Evolutionary conservation across 2,888 invertebrate species (phyloP).

Genomic region (Erebia aethiops): DNA sequence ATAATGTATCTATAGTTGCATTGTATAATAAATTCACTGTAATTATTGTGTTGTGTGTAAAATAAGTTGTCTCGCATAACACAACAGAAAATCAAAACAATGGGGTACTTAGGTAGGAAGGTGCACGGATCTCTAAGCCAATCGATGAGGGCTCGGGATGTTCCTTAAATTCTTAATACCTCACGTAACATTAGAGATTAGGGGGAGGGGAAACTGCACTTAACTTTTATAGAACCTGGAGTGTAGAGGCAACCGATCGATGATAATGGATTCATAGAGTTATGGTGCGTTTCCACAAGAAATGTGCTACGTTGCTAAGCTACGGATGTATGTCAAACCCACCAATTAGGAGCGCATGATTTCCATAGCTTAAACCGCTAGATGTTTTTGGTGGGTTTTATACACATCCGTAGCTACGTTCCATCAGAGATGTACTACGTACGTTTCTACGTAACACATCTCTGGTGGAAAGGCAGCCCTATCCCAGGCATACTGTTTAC

Average conservation of each 20-base stretch:
- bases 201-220: slow-evolving; percentile 66
- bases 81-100: slow-evolving; percentile 41
- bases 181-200: slow-evolving; percentile 79
- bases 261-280: slow-evolving; percentile 46
- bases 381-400: no score
- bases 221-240: slow-evolving; percentile 73
- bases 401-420: no score
- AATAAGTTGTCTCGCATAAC: neutral
- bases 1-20: no score
- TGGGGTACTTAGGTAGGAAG: slow-evolving; percentile 26
- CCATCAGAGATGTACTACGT: no score
- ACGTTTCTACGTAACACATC: no score
- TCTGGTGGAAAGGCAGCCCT: no score
- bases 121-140: slow-evolving; percentile 45
- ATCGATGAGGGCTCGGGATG: slow-evolving; percentile 57
- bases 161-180: slow-evolving; percentile 81
- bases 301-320: no score
- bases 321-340: no score
- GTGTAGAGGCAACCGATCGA: slow-evolving; percentile 61
- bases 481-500: slow-evolving; percentile 29
- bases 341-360: no score
- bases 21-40: no score
- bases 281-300: neutral
- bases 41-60: no score
- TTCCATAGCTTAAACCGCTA: no score